Base-by-base conservation (phyloP, 2,797 vertebrate species). In the Sebastes itinus region DNA sequence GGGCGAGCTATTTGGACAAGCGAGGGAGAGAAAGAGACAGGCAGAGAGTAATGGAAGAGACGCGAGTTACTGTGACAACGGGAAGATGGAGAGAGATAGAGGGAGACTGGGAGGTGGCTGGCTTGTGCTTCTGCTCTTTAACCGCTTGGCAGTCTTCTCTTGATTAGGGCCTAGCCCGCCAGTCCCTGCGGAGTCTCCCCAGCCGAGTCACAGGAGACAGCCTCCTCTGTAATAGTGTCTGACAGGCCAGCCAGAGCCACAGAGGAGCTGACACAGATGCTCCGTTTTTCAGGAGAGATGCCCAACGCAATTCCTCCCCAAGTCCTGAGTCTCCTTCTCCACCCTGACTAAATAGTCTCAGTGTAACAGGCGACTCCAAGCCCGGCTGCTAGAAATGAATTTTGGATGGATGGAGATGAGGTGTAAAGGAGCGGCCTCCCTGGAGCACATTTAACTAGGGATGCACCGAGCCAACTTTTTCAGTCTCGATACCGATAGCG, bases 161-260 rank as follows among this genome's bases (percentile, higher is more conserved):
- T 95, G 94, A 95, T 95, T 93, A 94, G 92, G 88, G 83, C 88
- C 89, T 49, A 83, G 88, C 65, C 83, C 77, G 82, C 85, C 82
- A 18, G 92, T 94, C 93, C 88, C 91, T 16, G 73, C 63, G 86
- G 91, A 93, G 91, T 87, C 91, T 94, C 92, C 81, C 49, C 63
- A 65, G 91, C 88, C 65, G 61, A 92, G 90, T 94, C 93, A 82
- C 88, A 62, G 82, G 94, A 95, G 92, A 95, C 89, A 63, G 74
- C 79, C 87, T 95, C 81, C 90, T 89, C 91, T 82, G 92, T 95
- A 95, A 95, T 94, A 83, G 88, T 91, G 92, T 94, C 95, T 95
- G 95, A 95, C 95, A 95, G 93, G 92, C 89, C 84, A 88, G 92
- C 91, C 91, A 78, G 79, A 92, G 91, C 87, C 84, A 76, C 84